Evolutionary conservation across 2,113 vertebrate species (phyloP).

Genomic region (Pandion haliaetus): DNA sequence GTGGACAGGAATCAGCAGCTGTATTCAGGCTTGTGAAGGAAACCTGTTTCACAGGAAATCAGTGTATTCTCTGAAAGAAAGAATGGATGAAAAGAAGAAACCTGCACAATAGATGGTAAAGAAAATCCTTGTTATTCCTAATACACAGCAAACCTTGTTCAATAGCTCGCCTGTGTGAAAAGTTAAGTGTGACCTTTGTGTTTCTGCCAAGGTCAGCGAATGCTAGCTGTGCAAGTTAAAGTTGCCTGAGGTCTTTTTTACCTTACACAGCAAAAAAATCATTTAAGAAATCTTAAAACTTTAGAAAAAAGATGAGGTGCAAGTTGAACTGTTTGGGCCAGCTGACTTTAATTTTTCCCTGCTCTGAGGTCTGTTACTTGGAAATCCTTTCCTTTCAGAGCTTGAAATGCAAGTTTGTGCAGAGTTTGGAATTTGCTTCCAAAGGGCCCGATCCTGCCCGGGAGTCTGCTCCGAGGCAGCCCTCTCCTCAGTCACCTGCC

Average conservation of each 20-base stretch:
- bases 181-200: slow-evolving; percentile 46
- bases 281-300: not conserved
- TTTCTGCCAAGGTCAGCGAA: slow-evolving; percentile 33
- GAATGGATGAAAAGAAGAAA: not conserved
- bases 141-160: not conserved
- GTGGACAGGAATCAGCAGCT: not conserved
- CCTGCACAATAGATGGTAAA: not conserved
- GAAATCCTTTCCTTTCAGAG: not conserved
- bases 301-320: not conserved
- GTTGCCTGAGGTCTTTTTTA: slow-evolving; percentile 30
- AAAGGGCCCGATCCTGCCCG: not conserved
- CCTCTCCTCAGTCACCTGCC: not conserved
- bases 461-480: not conserved
- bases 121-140: slow-evolving; percentile 8
- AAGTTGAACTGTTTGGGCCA: not conserved
- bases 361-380: not conserved
- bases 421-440: not conserved
- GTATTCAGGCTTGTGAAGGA: not conserved
- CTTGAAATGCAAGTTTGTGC: not conserved
- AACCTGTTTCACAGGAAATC: not conserved
- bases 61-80: not conserved
- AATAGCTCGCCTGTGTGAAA: slow-evolving; percentile 7
- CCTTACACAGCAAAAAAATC: not conserved
- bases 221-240: slow-evolving; percentile 2
- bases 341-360: not conserved